Percentiles rank a stretch among this genome's conserved stretches.
Conservation (phyloP, 2,113 vertebrate genomes). For the Bucco capensis region DNA sequence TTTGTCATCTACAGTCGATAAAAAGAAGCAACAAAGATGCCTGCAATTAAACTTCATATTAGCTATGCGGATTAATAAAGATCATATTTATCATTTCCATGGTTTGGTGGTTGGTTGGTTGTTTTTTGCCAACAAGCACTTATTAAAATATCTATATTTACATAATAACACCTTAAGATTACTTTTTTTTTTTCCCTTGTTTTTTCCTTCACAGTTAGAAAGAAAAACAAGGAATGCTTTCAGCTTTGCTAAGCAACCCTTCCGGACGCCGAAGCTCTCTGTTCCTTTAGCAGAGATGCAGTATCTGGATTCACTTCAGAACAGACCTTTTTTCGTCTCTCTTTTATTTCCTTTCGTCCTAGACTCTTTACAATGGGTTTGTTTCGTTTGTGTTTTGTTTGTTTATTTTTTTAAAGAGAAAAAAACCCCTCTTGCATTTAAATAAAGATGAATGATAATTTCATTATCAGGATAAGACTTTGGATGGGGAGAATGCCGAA, state of each 20-base stretch:
- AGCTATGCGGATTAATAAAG: constrained; percentile 65
- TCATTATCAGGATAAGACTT: constrained; percentile 59
- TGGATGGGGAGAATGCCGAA: neutral
- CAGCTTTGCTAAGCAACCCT: constrained; percentile 56
- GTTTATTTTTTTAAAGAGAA: neutral
- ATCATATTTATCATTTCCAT: constrained; percentile 50
- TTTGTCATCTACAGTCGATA: constrained; percentile 68
- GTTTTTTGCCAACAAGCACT: constrained; percentile 50
- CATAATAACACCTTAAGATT: constrained; percentile 59
- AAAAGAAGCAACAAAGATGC: constrained; percentile 69
- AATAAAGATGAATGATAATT: constrained; percentile 64
- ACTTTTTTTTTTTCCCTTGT: constrained; percentile 24
- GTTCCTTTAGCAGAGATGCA: constrained; percentile 52
- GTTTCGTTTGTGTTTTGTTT: neutral
- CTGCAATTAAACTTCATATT: constrained; percentile 67
- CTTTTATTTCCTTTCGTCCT: neutral
- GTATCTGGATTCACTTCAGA: constrained; percentile 29
- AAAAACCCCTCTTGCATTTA: neutral
- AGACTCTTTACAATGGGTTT: neutral
- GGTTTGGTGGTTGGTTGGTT: neutral
- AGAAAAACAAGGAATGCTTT: constrained; percentile 44
- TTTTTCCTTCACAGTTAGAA: constrained; percentile 45
- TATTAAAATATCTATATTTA: constrained; percentile 67
- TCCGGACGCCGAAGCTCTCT: constrained; percentile 1
- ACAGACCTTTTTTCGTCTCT: constrained; percentile 10